Evolutionary conservation across 2,888 invertebrate genomes (phyloP).

Genomic region (Macropis europaea): DNA sequence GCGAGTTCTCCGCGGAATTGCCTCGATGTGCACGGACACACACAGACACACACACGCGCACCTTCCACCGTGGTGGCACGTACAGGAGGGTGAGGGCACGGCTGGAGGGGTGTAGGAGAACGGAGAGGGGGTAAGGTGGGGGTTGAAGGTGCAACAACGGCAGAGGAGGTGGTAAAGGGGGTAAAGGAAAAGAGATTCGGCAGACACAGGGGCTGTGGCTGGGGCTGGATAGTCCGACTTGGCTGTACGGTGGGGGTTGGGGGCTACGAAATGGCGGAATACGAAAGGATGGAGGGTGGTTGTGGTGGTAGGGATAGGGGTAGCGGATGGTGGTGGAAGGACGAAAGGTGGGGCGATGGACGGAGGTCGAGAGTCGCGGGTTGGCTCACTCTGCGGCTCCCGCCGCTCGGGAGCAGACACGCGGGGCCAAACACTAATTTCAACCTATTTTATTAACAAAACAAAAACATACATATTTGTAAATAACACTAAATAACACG

Average conservation of each 20-base stretch:
- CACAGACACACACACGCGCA: slow-evolving; percentile 47
- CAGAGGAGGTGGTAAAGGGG: slow-evolving; percentile 14
- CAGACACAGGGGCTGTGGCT: slow-evolving; percentile 68
- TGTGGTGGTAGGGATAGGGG: slow-evolving; percentile 28
- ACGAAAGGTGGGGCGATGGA: slow-evolving; percentile 58
- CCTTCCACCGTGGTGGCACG: slow-evolving; percentile 43
- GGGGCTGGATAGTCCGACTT: slow-evolving; percentile 65
- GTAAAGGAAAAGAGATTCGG: slow-evolving; percentile 48
- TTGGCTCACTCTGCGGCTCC: slow-evolving; percentile 80
- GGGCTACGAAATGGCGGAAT: slow-evolving; percentile 54
- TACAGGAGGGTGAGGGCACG: slow-evolving; percentile 46
- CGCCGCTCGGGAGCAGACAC: slow-evolving; percentile 80
- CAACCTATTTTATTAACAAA: slow-evolving; percentile 77
- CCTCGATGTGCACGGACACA: slow-evolving; percentile 64
- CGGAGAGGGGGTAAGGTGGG: slow-evolving; percentile 2
- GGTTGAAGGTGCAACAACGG: slow-evolving; percentile 45
- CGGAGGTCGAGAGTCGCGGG: slow-evolving; percentile 73
- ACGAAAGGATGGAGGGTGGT: slow-evolving; percentile 28
- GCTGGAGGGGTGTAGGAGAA: slow-evolving; percentile 2
- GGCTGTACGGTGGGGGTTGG: slow-evolving; percentile 50
- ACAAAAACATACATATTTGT: slow-evolving; percentile 72
- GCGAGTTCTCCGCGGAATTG: slow-evolving; percentile 58
- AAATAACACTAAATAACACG: slow-evolving; percentile 73
- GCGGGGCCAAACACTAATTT: slow-evolving; percentile 78
- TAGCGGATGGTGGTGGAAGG: slow-evolving; percentile 40